Evolutionary conservation across 2,888 invertebrate genomes (phyloP), one percentile per base, ranked within the genome.

Genomic region (Athetis lepigone): DNA sequence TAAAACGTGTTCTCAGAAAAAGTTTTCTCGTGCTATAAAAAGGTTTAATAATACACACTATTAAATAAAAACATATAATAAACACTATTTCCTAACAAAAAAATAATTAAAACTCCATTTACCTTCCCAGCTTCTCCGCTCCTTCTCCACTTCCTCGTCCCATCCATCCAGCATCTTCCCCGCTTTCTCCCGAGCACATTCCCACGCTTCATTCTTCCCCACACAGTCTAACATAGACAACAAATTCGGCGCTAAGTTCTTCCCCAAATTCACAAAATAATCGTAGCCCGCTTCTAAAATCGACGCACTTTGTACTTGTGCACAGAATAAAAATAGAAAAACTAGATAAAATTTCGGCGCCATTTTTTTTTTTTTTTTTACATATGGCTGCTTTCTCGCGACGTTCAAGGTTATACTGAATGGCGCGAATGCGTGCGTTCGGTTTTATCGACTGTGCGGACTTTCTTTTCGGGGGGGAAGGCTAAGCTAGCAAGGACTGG

Each of bases 201-300:
- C 83, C 95, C 96, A 95, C 8, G 95, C 92, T 36, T 96, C 90
- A 0, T 90, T 85, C 9, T 93, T 89, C 0, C 92, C 88, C 36
- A 96, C 91, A 85, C 96, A 96, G 68, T 96, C 91, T 58, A 95
- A 84, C 52, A 96, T 83, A 3, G 95, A 92, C 88, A 95, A 86
- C 50, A 96, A 92, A 85, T 94, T 95, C 2, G 96, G 95, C 33
- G 93, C 93, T 40, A 94, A 79, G 82, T 79, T 92, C 58, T 91
- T 93, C 0, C 94, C 92, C 4, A 92, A 82, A 84, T 83, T 92
- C 77, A 92, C 81, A 8, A 94, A 88, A 87, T 93, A 94, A 23
- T 92, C 92, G 56, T 93, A 94, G 0, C 93, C 91, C 1, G 84
- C 83, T 19, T 94, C 94, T 0, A 92, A 80, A 5, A 93, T 78